Percentiles rank a stretch among this genome's conserved stretches.
Evolutionary conservation across 2,113 vertebrate genomes (phyloP).

Genomic region (Corythoichthys intestinalis): DNA sequence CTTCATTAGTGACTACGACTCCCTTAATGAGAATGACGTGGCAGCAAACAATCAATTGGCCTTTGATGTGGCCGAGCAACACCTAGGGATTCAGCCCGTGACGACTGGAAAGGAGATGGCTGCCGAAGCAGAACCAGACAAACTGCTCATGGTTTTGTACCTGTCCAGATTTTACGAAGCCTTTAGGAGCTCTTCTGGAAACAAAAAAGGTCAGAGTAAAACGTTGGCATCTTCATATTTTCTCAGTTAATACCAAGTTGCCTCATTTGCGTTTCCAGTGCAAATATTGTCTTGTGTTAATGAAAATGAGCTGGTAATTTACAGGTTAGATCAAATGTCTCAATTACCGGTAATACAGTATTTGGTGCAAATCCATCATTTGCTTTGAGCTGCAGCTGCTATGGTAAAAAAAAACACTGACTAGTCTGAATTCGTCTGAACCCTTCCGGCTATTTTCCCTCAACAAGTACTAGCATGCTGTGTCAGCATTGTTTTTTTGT

Average conservation of each 20-base stretch:
- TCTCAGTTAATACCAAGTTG: neutral
- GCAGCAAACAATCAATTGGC: conserved; percentile 89
- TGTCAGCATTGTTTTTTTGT: neutral
- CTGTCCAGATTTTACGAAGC: conserved; percentile 92
- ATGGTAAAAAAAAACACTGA: neutral
- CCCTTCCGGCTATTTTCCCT: neutral
- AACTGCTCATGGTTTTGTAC: conserved; percentile 93
- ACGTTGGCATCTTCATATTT: neutral
- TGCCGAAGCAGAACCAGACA: conserved; percentile 76
- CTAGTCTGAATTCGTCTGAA: neutral
- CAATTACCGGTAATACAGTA: no score
- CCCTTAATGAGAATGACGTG: conserved; percentile 78
- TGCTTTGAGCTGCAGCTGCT: no score
- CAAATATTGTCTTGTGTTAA: neutral
- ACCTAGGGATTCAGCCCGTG: conserved; percentile 88
- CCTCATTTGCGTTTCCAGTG: neutral
- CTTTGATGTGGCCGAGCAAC: conserved; percentile 83
- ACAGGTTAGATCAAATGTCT: neutral
- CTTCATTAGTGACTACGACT: conserved; percentile 80
- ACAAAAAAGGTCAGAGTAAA: conserved; percentile 70
- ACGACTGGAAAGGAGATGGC: conserved; percentile 87
- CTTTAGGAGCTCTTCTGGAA: conserved; percentile 77
- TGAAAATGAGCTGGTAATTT: neutral
- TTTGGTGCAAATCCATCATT: no score
- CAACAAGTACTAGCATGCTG: neutral